Evolutionary conservation across 2,888 invertebrate genomes (phyloP).

Genomic region (Trissonchulus latispiculum): DNA sequence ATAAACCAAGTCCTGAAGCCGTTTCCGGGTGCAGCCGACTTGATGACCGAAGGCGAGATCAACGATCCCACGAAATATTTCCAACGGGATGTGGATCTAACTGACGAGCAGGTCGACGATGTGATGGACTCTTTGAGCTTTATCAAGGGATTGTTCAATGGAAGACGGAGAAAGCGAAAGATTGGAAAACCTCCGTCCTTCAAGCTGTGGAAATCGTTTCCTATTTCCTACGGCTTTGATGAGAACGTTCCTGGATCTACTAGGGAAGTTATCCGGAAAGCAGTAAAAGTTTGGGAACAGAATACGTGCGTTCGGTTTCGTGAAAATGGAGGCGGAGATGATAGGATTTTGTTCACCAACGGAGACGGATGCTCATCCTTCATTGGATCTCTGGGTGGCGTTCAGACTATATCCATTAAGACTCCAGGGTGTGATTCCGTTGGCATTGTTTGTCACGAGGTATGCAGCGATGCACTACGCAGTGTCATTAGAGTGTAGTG

Average conservation of each 20-base stretch:
- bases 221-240: constrained; percentile 10
- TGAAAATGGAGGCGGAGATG: constrained; percentile 32
- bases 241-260: not conserved
- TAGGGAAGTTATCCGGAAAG: constrained; percentile 16
- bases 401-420: constrained; percentile 20
- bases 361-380: constrained; percentile 41
- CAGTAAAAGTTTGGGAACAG: constrained; percentile 33
- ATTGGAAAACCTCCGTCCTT: not conserved
- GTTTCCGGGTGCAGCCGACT: too few species aligned
- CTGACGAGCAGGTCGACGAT: too few species aligned
- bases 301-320: constrained; percentile 35
- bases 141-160: too few species aligned
- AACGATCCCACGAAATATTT: too few species aligned
- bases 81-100: too few species aligned
- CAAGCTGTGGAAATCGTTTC: constrained; percentile 1
- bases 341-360: constrained; percentile 40
- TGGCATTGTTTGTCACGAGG: constrained; percentile 41
- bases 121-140: too few species aligned
- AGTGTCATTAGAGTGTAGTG: too few species aligned
- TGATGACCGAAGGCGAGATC: too few species aligned
- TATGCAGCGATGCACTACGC: too few species aligned
- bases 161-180: too few species aligned
- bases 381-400: constrained; percentile 31
- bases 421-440: constrained; percentile 40
- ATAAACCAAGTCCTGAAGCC: too few species aligned